These are phyloP conservation scores for Cyrtodaria siliqua DNA, from an alignment of 2,888 invertebrate species.

Conservation along the genomic window DNA sequence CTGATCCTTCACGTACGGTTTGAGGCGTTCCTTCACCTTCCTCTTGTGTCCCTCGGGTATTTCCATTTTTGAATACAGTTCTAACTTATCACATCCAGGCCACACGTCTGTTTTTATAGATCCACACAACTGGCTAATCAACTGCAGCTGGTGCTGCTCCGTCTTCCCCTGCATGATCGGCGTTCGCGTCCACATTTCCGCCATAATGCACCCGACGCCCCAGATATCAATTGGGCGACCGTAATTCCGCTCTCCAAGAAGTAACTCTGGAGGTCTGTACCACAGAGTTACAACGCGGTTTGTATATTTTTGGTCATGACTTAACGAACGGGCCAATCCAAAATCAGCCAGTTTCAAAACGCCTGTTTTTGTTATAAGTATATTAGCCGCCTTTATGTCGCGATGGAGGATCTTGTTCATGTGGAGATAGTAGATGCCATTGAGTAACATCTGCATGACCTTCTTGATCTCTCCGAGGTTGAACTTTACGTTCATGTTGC, in stretches of 20 bases:
- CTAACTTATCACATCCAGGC: constrained; percentile 94
- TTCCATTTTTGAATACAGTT: constrained; percentile 89
- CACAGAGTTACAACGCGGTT: constrained; percentile 98
- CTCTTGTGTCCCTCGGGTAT: constrained; percentile 83
- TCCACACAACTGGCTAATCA: constrained; percentile 98
- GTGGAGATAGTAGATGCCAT: constrained; percentile 98
- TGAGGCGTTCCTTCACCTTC: constrained; percentile 87
- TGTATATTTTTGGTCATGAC: constrained; percentile 95
- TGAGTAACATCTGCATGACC: constrained; percentile 87
- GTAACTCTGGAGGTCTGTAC: constrained; percentile 90
- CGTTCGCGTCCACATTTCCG: constrained; percentile 98
- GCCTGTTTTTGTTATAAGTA: constrained; percentile 96
- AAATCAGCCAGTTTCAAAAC: constrained; percentile 97
- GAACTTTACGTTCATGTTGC: constrained; percentile 98
- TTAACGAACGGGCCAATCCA: constrained; percentile 97
- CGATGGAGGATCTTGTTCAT: constrained; percentile 90
- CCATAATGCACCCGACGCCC: constrained; percentile 99
- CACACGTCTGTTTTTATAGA: constrained; percentile 97
- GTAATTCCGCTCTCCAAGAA: constrained; percentile 92
- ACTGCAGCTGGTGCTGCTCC: constrained; percentile 97
- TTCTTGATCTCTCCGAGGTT: constrained; percentile 98
- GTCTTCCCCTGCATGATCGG: constrained; percentile 93
- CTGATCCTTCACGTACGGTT: constrained; percentile 95
- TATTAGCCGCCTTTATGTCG: constrained; percentile 99
- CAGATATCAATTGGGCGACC: constrained; percentile 98